Evolutionary conservation across 2,113 vertebrate species (phyloP).

Genomic region (Platichthys flesus): DNA sequence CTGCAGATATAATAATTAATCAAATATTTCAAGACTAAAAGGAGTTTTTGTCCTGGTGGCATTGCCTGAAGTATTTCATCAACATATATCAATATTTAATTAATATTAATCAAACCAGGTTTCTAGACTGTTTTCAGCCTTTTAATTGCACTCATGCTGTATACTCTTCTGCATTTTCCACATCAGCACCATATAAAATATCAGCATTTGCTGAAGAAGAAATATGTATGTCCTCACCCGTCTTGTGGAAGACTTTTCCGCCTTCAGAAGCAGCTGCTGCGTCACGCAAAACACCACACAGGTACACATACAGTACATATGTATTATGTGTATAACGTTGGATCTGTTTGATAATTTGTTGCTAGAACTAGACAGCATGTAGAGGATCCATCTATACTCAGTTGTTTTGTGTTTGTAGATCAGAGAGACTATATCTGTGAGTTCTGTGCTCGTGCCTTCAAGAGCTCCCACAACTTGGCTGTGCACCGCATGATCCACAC

Average conservation of each 20-base stretch:
- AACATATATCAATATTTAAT: too few relatives aligned
- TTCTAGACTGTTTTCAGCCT: background rate
- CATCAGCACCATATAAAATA: slow-evolving; percentile 97
- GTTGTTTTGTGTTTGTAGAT: slow-evolving; percentile 74
- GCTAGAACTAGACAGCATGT: background rate
- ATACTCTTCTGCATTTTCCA: background rate
- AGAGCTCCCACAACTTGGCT: slow-evolving; percentile 98
- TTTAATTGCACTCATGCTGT: background rate
- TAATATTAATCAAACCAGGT: background rate
- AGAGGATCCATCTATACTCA: slow-evolving; percentile 8
- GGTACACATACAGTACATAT: slow-evolving; percentile 76
- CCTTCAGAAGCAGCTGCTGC: slow-evolving; percentile 96
- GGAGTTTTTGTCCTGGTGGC: background rate
- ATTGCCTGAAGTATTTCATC: background rate
- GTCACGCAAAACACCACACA: slow-evolving; percentile 98
- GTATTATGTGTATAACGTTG: too few relatives aligned
- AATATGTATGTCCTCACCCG: slow-evolving; percentile 97
- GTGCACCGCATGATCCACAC: slow-evolving; percentile 99
- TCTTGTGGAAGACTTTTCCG: slow-evolving; percentile 97
- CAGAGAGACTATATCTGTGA: slow-evolving; percentile 99
- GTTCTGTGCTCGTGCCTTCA: slow-evolving; percentile 97
- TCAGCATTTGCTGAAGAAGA: slow-evolving; percentile 98
- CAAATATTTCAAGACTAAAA: background rate
- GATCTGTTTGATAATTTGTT: background rate
- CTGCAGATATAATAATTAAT: too few relatives aligned